Evolutionary conservation across 2,888 invertebrate species (phyloP).

Genomic region (Ypsolopha scabrella): DNA sequence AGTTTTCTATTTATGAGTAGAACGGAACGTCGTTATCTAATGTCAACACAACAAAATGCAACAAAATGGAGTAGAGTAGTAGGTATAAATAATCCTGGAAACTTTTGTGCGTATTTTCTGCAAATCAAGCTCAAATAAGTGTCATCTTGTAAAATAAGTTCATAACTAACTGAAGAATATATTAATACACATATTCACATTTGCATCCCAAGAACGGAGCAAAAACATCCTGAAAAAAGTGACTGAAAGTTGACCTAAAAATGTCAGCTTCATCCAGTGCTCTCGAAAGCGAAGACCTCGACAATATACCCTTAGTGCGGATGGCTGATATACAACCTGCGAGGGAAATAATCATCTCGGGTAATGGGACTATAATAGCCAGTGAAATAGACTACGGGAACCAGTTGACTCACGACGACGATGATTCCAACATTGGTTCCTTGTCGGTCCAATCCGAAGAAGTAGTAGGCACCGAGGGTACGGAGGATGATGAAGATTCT

Average conservation of each 20-base stretch:
- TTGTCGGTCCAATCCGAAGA: conserved; percentile 44
- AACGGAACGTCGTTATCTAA: no score
- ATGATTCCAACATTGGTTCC: conserved; percentile 46
- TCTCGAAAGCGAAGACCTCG: conserved; percentile 45
- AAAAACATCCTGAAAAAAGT: no score
- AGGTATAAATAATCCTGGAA: no score
- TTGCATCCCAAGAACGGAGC: no score
- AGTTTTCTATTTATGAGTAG: no score
- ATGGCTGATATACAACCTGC: conserved; percentile 55
- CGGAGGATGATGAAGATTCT: conserved; percentile 15
- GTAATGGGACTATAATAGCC: conserved; percentile 29
- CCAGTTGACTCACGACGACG: conserved; percentile 32
- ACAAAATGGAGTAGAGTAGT: no score
- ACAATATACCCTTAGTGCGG: conserved; percentile 47
- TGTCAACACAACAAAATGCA: no score
- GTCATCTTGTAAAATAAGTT: no score
- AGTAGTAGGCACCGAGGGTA: conserved; percentile 13
- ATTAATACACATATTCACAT: no score
- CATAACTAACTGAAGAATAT: no score
- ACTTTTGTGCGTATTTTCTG: no score
- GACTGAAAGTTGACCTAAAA: conserved; percentile 7
- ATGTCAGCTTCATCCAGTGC: conserved; percentile 36
- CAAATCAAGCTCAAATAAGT: no score
- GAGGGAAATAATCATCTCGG: conserved; percentile 12
- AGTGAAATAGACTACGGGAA: conserved; percentile 24